Conservation (phyloP, 2,888 invertebrate species). For the Epirrita christyi region DNA sequence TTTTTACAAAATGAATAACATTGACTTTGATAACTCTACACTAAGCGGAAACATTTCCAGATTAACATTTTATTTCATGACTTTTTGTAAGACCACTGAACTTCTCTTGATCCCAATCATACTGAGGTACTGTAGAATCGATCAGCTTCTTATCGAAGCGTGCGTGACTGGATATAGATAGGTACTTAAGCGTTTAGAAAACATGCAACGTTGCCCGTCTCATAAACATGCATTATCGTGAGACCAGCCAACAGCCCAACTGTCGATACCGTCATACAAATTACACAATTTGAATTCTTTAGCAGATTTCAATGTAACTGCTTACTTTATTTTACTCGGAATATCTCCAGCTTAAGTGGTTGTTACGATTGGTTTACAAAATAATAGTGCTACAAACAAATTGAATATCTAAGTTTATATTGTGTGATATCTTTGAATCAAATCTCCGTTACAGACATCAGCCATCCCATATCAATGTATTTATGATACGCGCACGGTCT, state of each 20-base stretch:
- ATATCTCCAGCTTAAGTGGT: too few relatives aligned
- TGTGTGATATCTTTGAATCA: too few relatives aligned
- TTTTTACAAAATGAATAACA: too few relatives aligned
- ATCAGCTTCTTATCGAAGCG: neutral
- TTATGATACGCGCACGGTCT: too few relatives aligned
- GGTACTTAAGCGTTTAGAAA: conserved; percentile 1
- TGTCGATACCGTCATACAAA: conserved; percentile 11
- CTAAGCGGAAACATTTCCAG: neutral
- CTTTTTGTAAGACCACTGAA: neutral
- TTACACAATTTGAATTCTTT: conserved; percentile 10
- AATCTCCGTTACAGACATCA: too few relatives aligned
- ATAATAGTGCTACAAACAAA: too few relatives aligned
- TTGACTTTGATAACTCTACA: neutral
- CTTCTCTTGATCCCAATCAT: neutral
- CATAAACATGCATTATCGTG: conserved; percentile 10
- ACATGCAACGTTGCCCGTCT: conserved; percentile 1
- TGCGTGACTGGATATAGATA: neutral
- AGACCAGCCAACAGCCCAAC: conserved; percentile 1
- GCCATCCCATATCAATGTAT: too few relatives aligned
- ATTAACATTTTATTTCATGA: too few relatives aligned
- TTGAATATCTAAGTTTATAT: too few relatives aligned
- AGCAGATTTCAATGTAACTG: conserved; percentile 1
- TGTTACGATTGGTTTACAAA: too few relatives aligned
- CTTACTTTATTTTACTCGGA: too few relatives aligned
- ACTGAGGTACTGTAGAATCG: neutral